Evolutionary conservation across 2,113 vertebrate genomes (phyloP), one percentile per base, ranked within the genome.

Genomic region (Pseudopipra pipra): DNA sequence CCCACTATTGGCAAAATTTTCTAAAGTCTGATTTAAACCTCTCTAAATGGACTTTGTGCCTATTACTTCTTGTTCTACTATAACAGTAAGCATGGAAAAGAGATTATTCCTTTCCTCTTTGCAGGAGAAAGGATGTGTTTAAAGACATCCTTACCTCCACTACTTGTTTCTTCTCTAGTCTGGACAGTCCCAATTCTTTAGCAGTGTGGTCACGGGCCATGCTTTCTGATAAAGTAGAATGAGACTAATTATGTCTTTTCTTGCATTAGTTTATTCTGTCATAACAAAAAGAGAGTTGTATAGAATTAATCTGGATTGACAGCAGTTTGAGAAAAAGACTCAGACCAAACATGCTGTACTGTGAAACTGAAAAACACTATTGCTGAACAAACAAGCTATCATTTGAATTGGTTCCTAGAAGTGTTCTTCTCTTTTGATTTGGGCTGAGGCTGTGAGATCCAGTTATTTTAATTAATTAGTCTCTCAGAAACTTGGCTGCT

Each of bases 61-160:
- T 74, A 16, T 66, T 78, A 51, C 33, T 66, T 77, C 21, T 68
- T 77, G 31, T 77, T 82, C 51, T 91, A 85, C 71, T 75, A 6
- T 74, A 88, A 71, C 31, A 86, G n/a, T 47, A 89, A 91, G 15
- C 41, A 90, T 56, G 55, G 55, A 35, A 88, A 90, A 61, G 1
- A 46, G 44, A 78, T 56, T 37, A 71, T 82, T 94, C 66, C 55
- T 90, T 85, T 93, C 59, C 55, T 78, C 65, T 87, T 14, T 56
- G 23, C 16, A 85, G 84, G 90, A 94, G 87, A 88, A 90, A 90
- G 70, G 90, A 88, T 90, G 79, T 82, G 70, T 90, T 88, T 88
- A 74, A 88, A 74, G 75, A 85, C 95, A 85, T 88, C 79, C 55
- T 85, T 88, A 90, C 87, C 79, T 88, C 75, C 84, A 71, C 87